These are phyloP conservation scores for Psophia crepitans DNA, from an alignment of 2,113 vertebrate genomes.

Conservation along the genomic window DNA sequence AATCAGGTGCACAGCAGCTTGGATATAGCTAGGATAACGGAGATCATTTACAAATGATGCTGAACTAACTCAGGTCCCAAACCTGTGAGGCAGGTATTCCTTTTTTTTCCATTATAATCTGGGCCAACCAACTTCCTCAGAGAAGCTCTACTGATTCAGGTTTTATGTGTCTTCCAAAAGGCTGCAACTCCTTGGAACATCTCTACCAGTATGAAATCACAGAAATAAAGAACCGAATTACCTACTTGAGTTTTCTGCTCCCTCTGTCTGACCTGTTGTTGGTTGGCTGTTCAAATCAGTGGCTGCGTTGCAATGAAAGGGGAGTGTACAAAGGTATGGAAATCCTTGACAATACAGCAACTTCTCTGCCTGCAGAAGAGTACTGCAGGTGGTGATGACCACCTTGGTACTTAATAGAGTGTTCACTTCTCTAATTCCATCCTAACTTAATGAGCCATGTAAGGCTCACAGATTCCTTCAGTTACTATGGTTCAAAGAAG, in stretches of 20 bases:
- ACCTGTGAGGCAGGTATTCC: not conserved
- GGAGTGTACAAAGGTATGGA: not conserved
- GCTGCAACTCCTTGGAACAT: not conserved
- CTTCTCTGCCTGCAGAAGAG: not conserved
- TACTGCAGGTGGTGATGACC: not conserved
- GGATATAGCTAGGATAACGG: not conserved
- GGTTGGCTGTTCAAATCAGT: not conserved
- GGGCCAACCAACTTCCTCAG: not conserved
- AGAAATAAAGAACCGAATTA: not conserved
- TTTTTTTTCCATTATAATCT: not conserved
- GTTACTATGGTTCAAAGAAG: not conserved
- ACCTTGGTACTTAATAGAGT: fast-evolving
- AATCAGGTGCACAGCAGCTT: not conserved
- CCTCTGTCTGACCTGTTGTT: not conserved
- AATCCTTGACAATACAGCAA: not conserved
- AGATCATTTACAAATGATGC: not conserved
- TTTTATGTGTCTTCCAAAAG: not conserved
- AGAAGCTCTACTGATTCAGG: not conserved
- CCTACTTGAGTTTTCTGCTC: not conserved
- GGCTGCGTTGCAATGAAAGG: not conserved
- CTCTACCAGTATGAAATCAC: not conserved
- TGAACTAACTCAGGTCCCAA: not conserved
- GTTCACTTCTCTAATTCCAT: not conserved
- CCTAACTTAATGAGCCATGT: not conserved
- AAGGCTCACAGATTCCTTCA: not conserved